Conservation (phyloP, 2,888 invertebrate genomes). For the Drosophila multiciliata region DNA sequence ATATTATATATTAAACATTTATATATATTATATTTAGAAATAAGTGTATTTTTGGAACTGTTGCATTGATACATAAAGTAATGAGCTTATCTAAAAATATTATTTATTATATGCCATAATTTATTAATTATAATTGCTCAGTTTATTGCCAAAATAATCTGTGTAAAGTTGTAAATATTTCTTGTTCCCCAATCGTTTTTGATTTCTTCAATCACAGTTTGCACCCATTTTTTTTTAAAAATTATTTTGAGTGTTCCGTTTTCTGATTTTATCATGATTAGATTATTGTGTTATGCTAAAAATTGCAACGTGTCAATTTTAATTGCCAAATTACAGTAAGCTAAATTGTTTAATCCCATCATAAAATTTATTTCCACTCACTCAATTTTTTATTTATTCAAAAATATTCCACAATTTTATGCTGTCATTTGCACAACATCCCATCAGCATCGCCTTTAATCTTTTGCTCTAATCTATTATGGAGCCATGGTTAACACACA, state of each 20-base stretch:
- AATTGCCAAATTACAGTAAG: not conserved
- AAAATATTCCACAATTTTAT: not conserved
- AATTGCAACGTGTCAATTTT: not conserved
- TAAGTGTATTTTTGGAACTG: not conserved
- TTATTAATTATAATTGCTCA: not conserved
- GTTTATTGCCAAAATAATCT: not conserved
- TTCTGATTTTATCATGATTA: not conserved
- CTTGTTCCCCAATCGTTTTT: not conserved
- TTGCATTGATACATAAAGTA: not conserved
- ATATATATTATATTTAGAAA: too few relatives aligned
- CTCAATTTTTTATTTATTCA: not conserved
- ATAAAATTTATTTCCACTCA: not conserved
- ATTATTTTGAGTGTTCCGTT: not conserved
- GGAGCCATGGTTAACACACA: constrained; percentile 8
- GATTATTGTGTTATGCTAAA: too few relatives aligned
- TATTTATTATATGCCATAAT: not conserved
- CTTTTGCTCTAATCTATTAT: constrained; percentile 8
- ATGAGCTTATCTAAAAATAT: not conserved
- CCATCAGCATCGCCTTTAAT: not conserved
- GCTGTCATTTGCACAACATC: not conserved
- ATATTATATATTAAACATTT: too few relatives aligned
- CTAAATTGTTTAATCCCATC: not conserved
- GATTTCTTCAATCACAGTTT: not conserved
- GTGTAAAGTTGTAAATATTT: not conserved
- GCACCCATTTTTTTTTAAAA: not conserved